Conservation (phyloP, 2,888 invertebrate genomes). For the Ormyrus nitidulus region DNA sequence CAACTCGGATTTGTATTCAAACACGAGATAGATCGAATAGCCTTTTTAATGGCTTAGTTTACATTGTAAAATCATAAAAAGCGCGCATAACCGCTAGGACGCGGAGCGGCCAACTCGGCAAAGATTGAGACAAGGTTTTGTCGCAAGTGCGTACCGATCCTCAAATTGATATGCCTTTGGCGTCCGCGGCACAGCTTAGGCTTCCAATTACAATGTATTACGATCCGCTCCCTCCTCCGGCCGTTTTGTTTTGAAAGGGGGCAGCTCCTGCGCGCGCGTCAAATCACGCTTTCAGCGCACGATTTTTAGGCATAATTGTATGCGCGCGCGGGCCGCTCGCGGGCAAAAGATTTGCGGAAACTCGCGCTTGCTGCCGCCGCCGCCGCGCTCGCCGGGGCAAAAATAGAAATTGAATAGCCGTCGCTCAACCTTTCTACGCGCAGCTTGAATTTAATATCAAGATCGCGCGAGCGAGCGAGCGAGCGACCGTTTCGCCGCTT, state of each 20-base stretch:
- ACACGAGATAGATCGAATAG: slow-evolving; percentile 23
- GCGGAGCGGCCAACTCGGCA: neutral
- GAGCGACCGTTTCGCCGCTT: neutral
- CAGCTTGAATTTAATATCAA: slow-evolving; percentile 54
- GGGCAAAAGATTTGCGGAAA: slow-evolving; percentile 50
- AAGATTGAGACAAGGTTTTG: neutral
- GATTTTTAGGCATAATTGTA: slow-evolving; percentile 51
- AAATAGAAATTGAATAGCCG: slow-evolving; percentile 48
- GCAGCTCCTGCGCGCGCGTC: neutral
- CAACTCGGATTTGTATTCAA: slow-evolving; percentile 31
- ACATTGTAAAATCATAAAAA: slow-evolving; percentile 12
- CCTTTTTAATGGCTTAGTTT: slow-evolving; percentile 10
- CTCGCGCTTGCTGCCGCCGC: neutral
- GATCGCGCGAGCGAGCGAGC: slow-evolving; percentile 24
- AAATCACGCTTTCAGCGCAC: slow-evolving; percentile 47
- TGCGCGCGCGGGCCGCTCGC: slow-evolving; percentile 6
- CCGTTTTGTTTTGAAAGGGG: slow-evolving; percentile 32
- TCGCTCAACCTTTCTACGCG: slow-evolving; percentile 35
- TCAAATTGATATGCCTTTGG: slow-evolving; percentile 42
- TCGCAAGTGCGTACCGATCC: neutral
- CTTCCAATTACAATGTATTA: slow-evolving; percentile 51
- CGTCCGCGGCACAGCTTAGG: slow-evolving; percentile 31
- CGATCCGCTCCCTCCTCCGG: slow-evolving; percentile 16
- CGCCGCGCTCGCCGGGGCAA: neutral
- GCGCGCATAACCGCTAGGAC: neutral